Evolutionary conservation across 2,113 vertebrate genomes (phyloP).

Genomic region (Gadus chalcogrammus): DNA sequence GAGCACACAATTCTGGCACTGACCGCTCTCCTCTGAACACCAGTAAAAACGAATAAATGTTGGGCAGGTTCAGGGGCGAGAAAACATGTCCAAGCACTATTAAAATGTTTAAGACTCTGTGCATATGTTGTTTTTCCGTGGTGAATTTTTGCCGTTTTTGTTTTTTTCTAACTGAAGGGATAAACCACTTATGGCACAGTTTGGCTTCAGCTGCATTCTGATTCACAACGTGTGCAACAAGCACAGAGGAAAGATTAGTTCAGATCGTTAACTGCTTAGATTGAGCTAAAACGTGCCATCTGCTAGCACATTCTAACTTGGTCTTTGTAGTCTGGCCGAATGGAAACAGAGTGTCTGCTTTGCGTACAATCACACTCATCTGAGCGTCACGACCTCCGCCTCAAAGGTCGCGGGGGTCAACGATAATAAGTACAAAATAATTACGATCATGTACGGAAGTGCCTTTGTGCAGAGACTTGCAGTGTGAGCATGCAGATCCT

Average conservation of each 20-base stretch:
- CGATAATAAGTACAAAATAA: constrained; percentile 34
- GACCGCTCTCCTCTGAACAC: constrained; percentile 32
- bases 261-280: constrained; percentile 37
- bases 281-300: constrained; percentile 50
- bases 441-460: constrained; percentile 16
- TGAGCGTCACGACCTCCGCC: constrained; percentile 39
- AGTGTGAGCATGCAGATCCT: too few relatives aligned
- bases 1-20: constrained; percentile 43
- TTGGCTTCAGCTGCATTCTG: too few relatives aligned
- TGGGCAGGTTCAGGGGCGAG: constrained; percentile 17
- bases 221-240: background rate
- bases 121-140: background rate
- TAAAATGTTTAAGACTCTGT: constrained; percentile 30
- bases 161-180: too few relatives aligned
- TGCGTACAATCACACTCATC: constrained; percentile 33
- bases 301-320: constrained; percentile 46
- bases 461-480: constrained; percentile 8
- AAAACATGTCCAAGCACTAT: constrained; percentile 36
- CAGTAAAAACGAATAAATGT: constrained; percentile 45
- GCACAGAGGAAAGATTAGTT: constrained; percentile 14
- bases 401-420: constrained; percentile 28
- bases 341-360: constrained; percentile 14
- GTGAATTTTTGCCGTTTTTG: background rate
- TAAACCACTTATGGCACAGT: too few relatives aligned
- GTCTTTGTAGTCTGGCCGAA: constrained; percentile 36